Evolutionary conservation across 1,140 invertebrate species (phyloP).

Genomic region (Danaus melanippus): DNA sequence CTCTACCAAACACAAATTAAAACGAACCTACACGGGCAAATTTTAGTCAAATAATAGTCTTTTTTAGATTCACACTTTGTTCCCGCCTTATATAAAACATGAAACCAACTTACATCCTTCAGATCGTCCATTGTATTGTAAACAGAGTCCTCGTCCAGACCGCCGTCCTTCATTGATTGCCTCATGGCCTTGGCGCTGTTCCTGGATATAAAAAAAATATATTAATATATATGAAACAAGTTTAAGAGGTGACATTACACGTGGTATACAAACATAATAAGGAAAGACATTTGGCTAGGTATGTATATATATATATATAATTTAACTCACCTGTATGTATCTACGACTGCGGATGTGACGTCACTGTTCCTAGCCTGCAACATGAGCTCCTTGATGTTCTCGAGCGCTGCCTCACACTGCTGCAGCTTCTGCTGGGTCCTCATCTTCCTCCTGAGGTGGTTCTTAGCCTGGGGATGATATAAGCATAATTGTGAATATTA

Average conservation of each 20-base stretch:
- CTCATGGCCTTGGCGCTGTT: slow-evolving; percentile 58
- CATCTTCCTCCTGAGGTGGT: slow-evolving; percentile 56
- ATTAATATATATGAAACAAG: too few relatives aligned
- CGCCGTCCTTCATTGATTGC: slow-evolving; percentile 44
- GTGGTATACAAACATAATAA: too few relatives aligned
- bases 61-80: too few relatives aligned
- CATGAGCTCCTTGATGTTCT: slow-evolving; percentile 50
- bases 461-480: slow-evolving; percentile 45
- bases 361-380: slow-evolving; percentile 47
- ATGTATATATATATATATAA: too few relatives aligned
- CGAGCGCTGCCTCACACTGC: slow-evolving; percentile 40
- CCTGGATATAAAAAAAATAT: slow-evolving; percentile 35
- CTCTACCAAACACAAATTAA: too few relatives aligned
- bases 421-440: slow-evolving; percentile 35
- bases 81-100: not conserved
- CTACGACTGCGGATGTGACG: slow-evolving; percentile 44
- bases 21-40: too few relatives aligned
- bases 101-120: slow-evolving; percentile 45
- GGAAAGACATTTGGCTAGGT: too few relatives aligned
- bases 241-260: too few relatives aligned
- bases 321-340: slow-evolving; percentile 49
- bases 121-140: slow-evolving; percentile 65
- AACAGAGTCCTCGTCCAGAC: slow-evolving; percentile 52
- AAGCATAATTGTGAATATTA: too few relatives aligned
- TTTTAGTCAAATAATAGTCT: not conserved